phyloP scores from a whole-genome alignment of 2,888 invertebrate species.

The Empis stercorea region DNA sequence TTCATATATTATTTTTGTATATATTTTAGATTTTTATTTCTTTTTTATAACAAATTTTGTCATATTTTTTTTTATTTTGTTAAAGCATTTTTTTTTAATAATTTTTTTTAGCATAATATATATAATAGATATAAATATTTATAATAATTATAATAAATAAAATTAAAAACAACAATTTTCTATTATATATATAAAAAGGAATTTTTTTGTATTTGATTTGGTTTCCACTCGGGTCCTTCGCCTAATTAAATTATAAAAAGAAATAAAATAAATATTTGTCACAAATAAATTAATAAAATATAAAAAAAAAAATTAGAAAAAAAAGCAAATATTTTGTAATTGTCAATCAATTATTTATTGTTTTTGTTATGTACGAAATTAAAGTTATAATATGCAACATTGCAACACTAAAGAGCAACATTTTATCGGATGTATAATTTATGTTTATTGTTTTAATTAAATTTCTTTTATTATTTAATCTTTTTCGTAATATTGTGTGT shows the following conservation, averaged over 20 bases:
- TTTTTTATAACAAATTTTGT: neutral
- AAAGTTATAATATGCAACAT: no score
- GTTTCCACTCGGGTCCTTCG: slow-evolving; percentile 63
- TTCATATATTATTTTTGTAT: slow-evolving; percentile 2
- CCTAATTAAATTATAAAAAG: slow-evolving; percentile 13
- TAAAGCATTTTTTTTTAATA: neutral
- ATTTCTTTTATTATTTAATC: no score
- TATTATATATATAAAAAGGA: slow-evolving; percentile 12
- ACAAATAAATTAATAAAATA: no score
- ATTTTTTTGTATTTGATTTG: slow-evolving; percentile 48
- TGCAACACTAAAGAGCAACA: no score
- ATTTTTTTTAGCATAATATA: slow-evolving; percentile 6
- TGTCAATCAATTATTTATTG: no score
- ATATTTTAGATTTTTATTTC: neutral
- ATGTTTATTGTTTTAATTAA: no score
- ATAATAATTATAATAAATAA: slow-evolving; percentile 7
- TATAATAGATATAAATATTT: slow-evolving; percentile 4
- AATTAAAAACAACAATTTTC: slow-evolving; percentile 2
- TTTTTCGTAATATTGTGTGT: no score
- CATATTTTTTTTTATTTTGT: neutral
- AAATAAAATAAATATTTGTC: no score
- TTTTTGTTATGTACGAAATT: no score
- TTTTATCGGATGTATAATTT: no score
- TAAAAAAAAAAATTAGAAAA: no score
- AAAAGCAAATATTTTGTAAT: no score